Conservation (phyloP, 2,797 vertebrate genomes). For the Poecilia picta region DNA sequence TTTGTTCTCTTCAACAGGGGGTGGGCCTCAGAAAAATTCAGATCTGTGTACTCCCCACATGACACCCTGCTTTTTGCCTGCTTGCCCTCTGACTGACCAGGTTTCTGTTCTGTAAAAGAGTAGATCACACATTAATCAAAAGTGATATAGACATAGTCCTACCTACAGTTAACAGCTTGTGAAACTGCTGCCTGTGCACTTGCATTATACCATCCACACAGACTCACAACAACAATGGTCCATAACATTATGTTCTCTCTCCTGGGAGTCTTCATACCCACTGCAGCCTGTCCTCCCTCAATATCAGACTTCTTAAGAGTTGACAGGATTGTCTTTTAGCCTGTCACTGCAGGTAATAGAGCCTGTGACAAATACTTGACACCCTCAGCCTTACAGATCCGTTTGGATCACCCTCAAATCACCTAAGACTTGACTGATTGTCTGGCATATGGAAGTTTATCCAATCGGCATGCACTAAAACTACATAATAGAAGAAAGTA, state of each 20-base stretch:
- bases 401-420: constrained; percentile 13
- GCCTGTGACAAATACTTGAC: constrained; percentile 38
- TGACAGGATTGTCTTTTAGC: constrained; percentile 62
- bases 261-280: constrained; percentile 35
- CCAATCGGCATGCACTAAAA: not conserved
- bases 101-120: constrained; percentile 41
- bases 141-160: constrained; percentile 40
- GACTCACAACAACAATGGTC: constrained; percentile 35
- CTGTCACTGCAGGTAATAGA: constrained; percentile 49
- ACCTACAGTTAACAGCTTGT: constrained; percentile 50
- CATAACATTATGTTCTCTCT: constrained; percentile 24
- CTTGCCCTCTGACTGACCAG: constrained; percentile 17
- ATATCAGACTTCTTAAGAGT: constrained; percentile 48
- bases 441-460: not conserved
- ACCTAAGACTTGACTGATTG: not conserved
- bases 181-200: constrained; percentile 42
- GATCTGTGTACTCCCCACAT: constrained; percentile 51
- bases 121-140: constrained; percentile 48
- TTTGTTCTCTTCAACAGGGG: constrained; percentile 27
- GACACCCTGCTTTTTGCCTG: not conserved
- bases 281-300: constrained; percentile 44
- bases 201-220: constrained; percentile 37
- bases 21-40: constrained; percentile 28
- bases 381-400: not conserved
- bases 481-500: not conserved